Base-by-base conservation (phyloP, 1,140 invertebrate genomes). In the Colletes gigas region DNA sequence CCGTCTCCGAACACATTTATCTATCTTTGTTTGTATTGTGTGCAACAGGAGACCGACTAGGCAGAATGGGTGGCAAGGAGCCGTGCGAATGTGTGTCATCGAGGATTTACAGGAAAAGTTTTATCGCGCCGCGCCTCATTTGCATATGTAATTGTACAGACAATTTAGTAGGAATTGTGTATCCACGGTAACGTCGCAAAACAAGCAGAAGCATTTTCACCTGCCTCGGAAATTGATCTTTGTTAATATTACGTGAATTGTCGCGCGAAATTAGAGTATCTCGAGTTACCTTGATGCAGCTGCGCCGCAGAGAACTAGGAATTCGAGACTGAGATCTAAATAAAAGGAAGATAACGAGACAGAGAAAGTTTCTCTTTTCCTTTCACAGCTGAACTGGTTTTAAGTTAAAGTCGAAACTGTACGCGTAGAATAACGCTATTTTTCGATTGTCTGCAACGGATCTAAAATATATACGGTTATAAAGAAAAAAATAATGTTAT, bases 381-480 rank as follows among this genome's bases (percentile, higher is more conserved):
- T 82, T 83, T 83, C 15, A 30, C 50, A 44, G 14, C 44, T 68
- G 54, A 82, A 76, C 63, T 55, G 65, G 50, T 83, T 83, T 83
- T 67, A 72, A 6, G n/a, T 0, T 15, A 52, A 9, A 30, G 54
- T 50, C 4, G 41, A 63, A 73, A 47, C 10, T 8, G 10, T 8
- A 50, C 50, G 50, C 10, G 3, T 12, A 12, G 50, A 50, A 12
- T 9, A 47, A 47, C 44, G 30, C 30, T 30, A 30, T 30, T 30
- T 30, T 30, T 30, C 30, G 30, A 30, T 30, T 30, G 30, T 30
- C 30, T 30, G 2, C 30, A 30, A 30, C 30, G 30, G 2, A 30
- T 30, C 30, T 30, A 30, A 30, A 30, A 30, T 30, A 30, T 30
- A 30, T 30, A 30, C 30, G 2, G 30, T 30, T 30, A 30, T 30